These are phyloP conservation scores for Neria commutata DNA, from an alignment of 2,888 invertebrate genomes.

Conservation along the genomic window DNA sequence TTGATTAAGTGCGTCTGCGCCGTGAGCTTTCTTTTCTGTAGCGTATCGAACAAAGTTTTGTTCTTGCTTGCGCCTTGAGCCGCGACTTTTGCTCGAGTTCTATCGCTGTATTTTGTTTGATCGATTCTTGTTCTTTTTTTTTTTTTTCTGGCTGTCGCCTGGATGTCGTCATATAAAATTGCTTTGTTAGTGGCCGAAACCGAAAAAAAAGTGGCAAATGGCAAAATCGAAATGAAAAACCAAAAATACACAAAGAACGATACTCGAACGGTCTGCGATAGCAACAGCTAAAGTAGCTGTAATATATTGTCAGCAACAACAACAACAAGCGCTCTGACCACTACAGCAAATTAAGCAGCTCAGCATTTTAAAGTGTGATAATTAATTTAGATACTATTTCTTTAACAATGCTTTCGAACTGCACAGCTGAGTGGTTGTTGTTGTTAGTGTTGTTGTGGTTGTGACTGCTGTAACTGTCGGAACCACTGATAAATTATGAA, in stretches of 20 bases:
- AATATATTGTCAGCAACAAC: constrained; percentile 6
- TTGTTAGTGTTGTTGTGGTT: too few relatives aligned
- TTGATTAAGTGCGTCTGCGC: constrained; percentile 12
- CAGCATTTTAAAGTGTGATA: constrained; percentile 16
- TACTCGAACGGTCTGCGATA: too few relatives aligned
- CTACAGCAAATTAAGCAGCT: constrained; percentile 1
- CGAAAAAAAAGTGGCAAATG: neutral
- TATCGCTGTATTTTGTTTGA: neutral
- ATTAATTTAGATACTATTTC: constrained; percentile 31
- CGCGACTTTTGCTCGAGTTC: neutral
- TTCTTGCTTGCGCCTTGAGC: neutral
- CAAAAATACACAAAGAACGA: too few relatives aligned
- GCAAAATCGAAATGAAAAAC: neutral
- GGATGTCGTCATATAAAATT: neutral
- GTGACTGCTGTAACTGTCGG: too few relatives aligned
- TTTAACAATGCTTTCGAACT: too few relatives aligned
- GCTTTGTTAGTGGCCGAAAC: neutral
- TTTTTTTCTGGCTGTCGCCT: too few relatives aligned
- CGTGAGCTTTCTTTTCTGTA: neutral
- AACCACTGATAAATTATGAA: too few relatives aligned
- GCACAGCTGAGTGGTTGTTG: too few relatives aligned
- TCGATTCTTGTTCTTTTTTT: neutral
- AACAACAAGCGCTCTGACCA: neutral
- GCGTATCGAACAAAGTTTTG: neutral
- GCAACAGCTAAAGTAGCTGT: too few relatives aligned